phyloP scores from a whole-genome alignment of 2,113 vertebrate species.

The Phyllopteryx taeniolatus region DNA sequence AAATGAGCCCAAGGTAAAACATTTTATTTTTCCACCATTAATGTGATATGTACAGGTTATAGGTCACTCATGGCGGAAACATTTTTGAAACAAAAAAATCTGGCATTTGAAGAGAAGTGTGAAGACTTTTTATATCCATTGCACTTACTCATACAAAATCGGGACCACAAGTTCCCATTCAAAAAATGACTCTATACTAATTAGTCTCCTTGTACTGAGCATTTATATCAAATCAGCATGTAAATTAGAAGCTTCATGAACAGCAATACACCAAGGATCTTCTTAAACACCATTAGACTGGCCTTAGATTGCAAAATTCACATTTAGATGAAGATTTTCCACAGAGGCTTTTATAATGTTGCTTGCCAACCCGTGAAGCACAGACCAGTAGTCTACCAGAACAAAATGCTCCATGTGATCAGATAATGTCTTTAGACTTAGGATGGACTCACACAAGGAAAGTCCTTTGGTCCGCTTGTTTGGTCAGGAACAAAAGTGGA shows the following conservation, averaged over 20 bases:
- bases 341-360: background rate
- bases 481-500: too few relatives aligned
- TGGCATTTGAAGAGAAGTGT: background rate
- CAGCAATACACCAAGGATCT: constrained; percentile 13
- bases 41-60: too few relatives aligned
- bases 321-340: constrained; percentile 2
- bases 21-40: background rate
- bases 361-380: background rate
- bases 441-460: too few relatives aligned
- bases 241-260: constrained; percentile 30
- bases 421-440: background rate
- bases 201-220: constrained; percentile 24
- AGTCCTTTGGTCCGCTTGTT: too few relatives aligned
- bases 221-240: constrained; percentile 34
- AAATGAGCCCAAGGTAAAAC: too few relatives aligned
- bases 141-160: background rate
- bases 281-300: constrained; percentile 1
- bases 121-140: background rate
- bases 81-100: background rate
- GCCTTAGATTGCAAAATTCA: constrained; percentile 8
- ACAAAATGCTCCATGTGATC: background rate
- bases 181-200: background rate
- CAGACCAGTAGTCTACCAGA: background rate
- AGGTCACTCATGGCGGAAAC: background rate
- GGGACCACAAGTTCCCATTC: background rate